Evolutionary conservation across 2,113 vertebrate species (phyloP).

Genomic region (Dolichotis patagonum): DNA sequence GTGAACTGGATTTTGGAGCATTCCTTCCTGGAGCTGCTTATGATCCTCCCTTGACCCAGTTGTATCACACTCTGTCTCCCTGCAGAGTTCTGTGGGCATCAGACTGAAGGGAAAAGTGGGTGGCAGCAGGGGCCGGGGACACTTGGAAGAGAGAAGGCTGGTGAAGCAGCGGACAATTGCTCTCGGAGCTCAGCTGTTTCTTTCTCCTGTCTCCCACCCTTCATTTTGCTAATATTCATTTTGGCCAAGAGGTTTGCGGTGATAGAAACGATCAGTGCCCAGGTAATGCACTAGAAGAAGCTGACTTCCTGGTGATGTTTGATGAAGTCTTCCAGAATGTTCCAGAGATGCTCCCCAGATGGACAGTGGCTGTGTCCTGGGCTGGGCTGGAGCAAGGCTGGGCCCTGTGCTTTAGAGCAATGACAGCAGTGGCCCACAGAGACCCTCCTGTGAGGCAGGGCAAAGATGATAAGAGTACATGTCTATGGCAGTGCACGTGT

Average conservation of each 20-base stretch:
- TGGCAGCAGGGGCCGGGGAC: neutral
- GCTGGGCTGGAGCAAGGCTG: neutral
- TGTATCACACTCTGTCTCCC: neutral
- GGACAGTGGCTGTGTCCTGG: constrained; percentile 23
- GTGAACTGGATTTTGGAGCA: neutral
- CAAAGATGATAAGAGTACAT: neutral
- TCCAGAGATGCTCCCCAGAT: neutral
- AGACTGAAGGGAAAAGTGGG: neutral
- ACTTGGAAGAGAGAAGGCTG: neutral
- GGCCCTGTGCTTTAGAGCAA: neutral
- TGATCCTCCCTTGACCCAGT: neutral
- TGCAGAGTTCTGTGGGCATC: neutral
- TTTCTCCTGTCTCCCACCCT: neutral
- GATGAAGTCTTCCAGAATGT: neutral
- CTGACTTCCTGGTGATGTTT: neutral
- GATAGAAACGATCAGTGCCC: neutral
- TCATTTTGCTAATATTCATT: neutral
- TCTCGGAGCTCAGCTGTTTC: neutral
- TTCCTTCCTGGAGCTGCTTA: neutral
- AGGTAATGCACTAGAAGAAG: neutral
- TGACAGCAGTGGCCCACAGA: neutral
- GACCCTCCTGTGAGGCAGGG: neutral
- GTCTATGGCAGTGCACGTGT: neutral
- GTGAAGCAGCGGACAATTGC: neutral
- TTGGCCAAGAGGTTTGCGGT: neutral